These are phyloP conservation scores for Okapia johnstoni DNA, from an alignment of 2,113 vertebrate species.

Conservation along the genomic window DNA sequence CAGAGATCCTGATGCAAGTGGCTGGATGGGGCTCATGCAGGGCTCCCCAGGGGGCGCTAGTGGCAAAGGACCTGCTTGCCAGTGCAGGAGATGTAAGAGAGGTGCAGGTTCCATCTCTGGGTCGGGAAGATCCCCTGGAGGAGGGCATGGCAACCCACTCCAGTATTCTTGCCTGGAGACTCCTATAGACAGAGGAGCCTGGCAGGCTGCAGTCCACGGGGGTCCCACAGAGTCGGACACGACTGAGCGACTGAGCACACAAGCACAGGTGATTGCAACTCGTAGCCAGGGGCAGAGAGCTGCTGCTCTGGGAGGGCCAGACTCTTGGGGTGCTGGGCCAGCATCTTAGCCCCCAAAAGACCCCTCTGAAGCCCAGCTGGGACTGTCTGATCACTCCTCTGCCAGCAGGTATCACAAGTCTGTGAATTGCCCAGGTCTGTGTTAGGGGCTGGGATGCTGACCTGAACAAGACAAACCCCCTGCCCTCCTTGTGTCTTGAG, in stretches of 20 bases:
- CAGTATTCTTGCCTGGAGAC: not conserved
- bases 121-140: not conserved
- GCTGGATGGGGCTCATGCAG: not conserved
- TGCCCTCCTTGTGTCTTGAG: not conserved
- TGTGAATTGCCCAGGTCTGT: not conserved
- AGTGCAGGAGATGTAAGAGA: not conserved
- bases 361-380: not conserved
- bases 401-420: not conserved
- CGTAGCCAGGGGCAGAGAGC: not conserved
- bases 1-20: not conserved
- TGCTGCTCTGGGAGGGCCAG: not conserved
- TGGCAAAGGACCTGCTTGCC: not conserved
- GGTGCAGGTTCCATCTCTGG: not conserved
- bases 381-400: not conserved
- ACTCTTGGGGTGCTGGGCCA: not conserved
- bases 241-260: not conserved
- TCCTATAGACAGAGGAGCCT: not conserved
- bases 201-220: not conserved
- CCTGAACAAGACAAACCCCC: not conserved
- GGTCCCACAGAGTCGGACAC: not conserved
- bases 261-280: fast-evolving
- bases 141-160: not conserved
- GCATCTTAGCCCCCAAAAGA: not conserved
- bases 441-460: not conserved
- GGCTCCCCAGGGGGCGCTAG: not conserved